A percentile compares a stretch with the other conserved stretches of the same genome.
These are phyloP conservation scores for Trematomus loennbergii DNA, from an alignment of 2,113 vertebrate species.

Conservation along the genomic window DNA sequence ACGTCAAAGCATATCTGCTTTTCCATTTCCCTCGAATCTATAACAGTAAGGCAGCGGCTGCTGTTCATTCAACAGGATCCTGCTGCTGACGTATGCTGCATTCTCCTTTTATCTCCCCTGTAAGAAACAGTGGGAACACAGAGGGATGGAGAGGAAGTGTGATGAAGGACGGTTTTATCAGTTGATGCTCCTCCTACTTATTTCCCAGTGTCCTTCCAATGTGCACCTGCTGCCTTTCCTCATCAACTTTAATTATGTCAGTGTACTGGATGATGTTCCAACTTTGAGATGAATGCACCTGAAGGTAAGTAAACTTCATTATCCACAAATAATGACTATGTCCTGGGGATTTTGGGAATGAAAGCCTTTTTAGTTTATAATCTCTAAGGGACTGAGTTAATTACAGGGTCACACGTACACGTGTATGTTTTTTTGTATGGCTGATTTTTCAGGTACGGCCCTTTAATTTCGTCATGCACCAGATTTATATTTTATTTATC, in stretches of 20 bases:
- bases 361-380: neutral
- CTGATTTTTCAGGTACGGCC: too few relatives aligned
- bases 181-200: neutral
- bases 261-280: neutral
- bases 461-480: too few relatives aligned
- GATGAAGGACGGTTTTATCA: constrained; percentile 15
- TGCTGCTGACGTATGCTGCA: constrained; percentile 5
- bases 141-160: neutral
- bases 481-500: neutral
- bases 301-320: constrained; percentile 20
- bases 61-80: neutral
- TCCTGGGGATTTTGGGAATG: too few relatives aligned
- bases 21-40: constrained; percentile 26
- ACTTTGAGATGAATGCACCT: constrained; percentile 18
- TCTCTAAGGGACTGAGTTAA: too few relatives aligned
- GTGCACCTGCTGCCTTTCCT: neutral
- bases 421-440: too few relatives aligned
- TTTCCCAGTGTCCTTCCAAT: neutral
- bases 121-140: neutral
- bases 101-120: constrained; percentile 1
- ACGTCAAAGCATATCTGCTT: constrained; percentile 38
- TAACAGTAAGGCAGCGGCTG: neutral
- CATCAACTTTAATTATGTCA: neutral
- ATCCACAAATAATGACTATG: neutral
- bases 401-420: too few relatives aligned